Evolutionary conservation across 2,113 vertebrate species (phyloP).

Genomic region (Pygathrix nemaeus): DNA sequence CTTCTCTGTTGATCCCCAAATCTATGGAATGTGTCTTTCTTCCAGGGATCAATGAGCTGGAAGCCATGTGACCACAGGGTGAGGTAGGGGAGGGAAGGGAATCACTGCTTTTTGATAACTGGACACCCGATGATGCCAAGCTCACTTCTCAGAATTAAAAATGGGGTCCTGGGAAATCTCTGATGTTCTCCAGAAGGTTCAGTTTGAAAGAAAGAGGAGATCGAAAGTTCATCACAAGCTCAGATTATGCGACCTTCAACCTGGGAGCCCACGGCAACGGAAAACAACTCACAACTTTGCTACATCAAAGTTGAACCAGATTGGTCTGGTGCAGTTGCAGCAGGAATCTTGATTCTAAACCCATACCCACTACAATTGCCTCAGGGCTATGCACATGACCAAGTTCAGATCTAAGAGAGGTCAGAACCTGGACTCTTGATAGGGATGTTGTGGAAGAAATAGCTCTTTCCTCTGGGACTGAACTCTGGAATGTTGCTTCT

Average conservation of each 20-base stretch:
- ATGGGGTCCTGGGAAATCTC: neutral
- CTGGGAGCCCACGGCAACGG: no score
- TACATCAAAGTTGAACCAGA: no score
- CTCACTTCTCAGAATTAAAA: neutral
- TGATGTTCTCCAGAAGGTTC: neutral
- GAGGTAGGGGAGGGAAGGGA: neutral
- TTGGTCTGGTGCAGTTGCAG: no score
- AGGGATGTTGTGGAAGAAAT: neutral
- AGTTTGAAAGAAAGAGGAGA: neutral
- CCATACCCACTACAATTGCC: neutral
- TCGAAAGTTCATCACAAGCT: neutral
- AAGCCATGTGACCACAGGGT: neutral
- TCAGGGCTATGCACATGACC: neutral
- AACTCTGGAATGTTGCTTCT: slow-evolving; percentile 85
- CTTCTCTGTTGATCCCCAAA: slow-evolving; percentile 47
- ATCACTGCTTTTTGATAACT: neutral
- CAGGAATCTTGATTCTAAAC: neutral
- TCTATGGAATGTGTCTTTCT: slow-evolving; percentile 5
- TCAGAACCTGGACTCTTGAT: neutral
- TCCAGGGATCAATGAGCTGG: neutral
- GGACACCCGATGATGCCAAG: neutral
- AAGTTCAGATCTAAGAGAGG: no score
- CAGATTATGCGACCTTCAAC: no score
- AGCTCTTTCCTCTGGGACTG: slow-evolving; percentile 77
- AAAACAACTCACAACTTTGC: no score